Evolutionary conservation across 1,140 invertebrate species (phyloP).

Genomic region (Drosophila watanabei): DNA sequence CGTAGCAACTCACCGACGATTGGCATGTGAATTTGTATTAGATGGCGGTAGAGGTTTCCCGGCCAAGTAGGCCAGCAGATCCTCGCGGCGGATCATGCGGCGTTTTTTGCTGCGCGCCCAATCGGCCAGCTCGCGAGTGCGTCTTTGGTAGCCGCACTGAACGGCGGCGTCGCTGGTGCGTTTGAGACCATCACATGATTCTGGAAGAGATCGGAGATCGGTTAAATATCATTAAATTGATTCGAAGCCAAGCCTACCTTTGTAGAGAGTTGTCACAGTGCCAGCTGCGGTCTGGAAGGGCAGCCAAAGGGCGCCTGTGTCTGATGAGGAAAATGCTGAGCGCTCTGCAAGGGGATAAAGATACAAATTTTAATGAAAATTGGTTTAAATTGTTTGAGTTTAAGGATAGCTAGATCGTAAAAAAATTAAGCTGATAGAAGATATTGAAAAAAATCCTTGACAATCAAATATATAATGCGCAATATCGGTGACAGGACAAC

Average conservation of each 20-base stretch:
- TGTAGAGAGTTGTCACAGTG: slow-evolving; percentile 92
- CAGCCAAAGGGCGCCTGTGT: slow-evolving; percentile 90
- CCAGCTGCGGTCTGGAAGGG: slow-evolving; percentile 94
- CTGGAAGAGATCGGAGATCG: slow-evolving; percentile 85
- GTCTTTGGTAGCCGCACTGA: slow-evolving; percentile 90
- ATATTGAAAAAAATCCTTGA: not conserved
- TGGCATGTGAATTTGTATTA: slow-evolving; percentile 86
- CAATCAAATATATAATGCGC: not conserved
- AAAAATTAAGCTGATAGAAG: not conserved
- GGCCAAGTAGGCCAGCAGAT: slow-evolving; percentile 92
- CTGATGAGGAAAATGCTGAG: slow-evolving; percentile 78
- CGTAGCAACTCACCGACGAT: slow-evolving; percentile 83
- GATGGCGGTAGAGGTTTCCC: slow-evolving; percentile 90
- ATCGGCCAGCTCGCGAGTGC: slow-evolving; percentile 91
- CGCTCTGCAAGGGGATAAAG: slow-evolving; percentile 56
- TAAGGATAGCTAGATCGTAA: not conserved
- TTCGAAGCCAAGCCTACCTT: slow-evolving; percentile 87
- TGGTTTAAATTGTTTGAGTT: too few relatives aligned
- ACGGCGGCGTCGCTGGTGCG: slow-evolving; percentile 90
- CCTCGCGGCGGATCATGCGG: slow-evolving; percentile 90
- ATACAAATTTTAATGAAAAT: not conserved
- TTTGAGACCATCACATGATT: slow-evolving; percentile 91
- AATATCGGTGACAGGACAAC: not conserved
- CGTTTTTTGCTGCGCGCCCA: slow-evolving; percentile 92
- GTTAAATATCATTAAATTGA: too few relatives aligned